Evolutionary conservation across 2,888 invertebrate species (phyloP).

Genomic region (Agonopterix alstromeriana): DNA sequence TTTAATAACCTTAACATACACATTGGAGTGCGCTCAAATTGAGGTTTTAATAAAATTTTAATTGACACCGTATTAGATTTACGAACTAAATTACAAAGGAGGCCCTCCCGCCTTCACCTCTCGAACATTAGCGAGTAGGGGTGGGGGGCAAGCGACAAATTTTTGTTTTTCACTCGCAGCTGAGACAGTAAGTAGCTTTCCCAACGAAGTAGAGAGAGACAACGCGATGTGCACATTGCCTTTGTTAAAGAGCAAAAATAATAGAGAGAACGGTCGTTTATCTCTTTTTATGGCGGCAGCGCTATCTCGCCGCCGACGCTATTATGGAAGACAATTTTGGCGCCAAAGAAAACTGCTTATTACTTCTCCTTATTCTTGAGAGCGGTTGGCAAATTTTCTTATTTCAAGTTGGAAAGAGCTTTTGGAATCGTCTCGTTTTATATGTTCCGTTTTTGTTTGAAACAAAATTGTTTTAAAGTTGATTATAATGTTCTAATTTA

Average conservation of each 20-base stretch:
- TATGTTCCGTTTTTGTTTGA: slow-evolving; percentile 13
- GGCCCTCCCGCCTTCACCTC: slow-evolving; percentile 44
- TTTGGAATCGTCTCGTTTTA: slow-evolving; percentile 9
- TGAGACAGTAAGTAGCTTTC: slow-evolving; percentile 34
- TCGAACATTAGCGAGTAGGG: slow-evolving; percentile 63
- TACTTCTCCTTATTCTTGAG: slow-evolving; percentile 71
- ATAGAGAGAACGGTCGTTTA: slow-evolving; percentile 76
- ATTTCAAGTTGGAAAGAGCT: slow-evolving; percentile 17
- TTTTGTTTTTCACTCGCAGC: slow-evolving; percentile 68
- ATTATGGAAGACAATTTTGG: slow-evolving; percentile 76
- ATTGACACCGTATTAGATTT: slow-evolving; percentile 70
- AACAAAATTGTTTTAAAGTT: background rate
- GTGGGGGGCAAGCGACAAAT: slow-evolving; percentile 58
- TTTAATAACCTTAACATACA: slow-evolving; percentile 55
- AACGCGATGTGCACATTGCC: slow-evolving; percentile 69
- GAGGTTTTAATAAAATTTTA: slow-evolving; percentile 66
- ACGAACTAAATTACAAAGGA: slow-evolving; percentile 68
- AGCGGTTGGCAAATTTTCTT: slow-evolving; percentile 45
- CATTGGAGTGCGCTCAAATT: slow-evolving; percentile 47
- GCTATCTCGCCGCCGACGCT: slow-evolving; percentile 71
- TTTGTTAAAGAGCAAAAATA: slow-evolving; percentile 76
- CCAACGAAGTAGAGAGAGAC: slow-evolving; percentile 49
- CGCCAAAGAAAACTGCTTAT: slow-evolving; percentile 77
- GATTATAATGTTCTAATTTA: no score
- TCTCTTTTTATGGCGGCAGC: slow-evolving; percentile 73